A percentile compares a stretch with the other conserved stretches of the same genome.
Evolutionary conservation across 2,797 vertebrate species (phyloP).

Genomic region (Fistularia tabacaria): DNA sequence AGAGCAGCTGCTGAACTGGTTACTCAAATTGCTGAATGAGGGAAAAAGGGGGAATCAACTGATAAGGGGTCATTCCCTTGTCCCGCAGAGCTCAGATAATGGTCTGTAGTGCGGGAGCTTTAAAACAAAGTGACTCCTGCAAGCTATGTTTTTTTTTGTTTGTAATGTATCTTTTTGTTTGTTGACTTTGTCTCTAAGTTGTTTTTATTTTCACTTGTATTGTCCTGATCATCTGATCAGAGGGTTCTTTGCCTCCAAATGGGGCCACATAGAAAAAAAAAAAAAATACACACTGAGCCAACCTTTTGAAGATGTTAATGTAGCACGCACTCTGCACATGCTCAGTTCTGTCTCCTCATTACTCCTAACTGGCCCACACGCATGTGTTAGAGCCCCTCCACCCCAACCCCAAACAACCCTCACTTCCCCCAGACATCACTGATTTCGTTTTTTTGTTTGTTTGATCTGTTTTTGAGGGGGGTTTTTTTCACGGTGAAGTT

Average conservation of each 20-base stretch:
- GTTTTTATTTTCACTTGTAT: not conserved
- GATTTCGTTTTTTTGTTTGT: not conserved
- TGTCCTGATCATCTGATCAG: constrained; percentile 1
- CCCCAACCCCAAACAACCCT: not conserved
- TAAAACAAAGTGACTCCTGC: too few species aligned
- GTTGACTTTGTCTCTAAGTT: not conserved
- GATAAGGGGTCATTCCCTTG: too few species aligned
- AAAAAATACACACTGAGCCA: constrained; percentile 19
- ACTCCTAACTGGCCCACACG: constrained; percentile 36
- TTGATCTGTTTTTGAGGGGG: too few species aligned
- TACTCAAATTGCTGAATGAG: too few species aligned
- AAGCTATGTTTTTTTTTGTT: not conserved
- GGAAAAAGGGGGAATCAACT: too few species aligned
- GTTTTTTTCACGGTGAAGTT: constrained; percentile 9
- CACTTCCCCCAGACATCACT: constrained; percentile 9
- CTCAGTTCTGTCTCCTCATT: constrained; percentile 13
- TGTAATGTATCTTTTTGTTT: not conserved
- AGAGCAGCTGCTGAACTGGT: too few species aligned
- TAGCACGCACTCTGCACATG: constrained; percentile 35
- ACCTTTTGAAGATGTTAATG: constrained; percentile 27
- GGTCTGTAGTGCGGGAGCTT: too few species aligned
- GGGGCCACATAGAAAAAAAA: constrained; percentile 1
- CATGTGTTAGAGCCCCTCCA: constrained; percentile 16
- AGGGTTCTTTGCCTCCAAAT: not conserved
- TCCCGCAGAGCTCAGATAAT: too few species aligned